Percentiles rank a stretch among this genome's conserved stretches.
These are phyloP conservation scores for Eidolon dupreanum DNA, from an alignment of 2,797 vertebrate species.

Conservation along the genomic window DNA sequence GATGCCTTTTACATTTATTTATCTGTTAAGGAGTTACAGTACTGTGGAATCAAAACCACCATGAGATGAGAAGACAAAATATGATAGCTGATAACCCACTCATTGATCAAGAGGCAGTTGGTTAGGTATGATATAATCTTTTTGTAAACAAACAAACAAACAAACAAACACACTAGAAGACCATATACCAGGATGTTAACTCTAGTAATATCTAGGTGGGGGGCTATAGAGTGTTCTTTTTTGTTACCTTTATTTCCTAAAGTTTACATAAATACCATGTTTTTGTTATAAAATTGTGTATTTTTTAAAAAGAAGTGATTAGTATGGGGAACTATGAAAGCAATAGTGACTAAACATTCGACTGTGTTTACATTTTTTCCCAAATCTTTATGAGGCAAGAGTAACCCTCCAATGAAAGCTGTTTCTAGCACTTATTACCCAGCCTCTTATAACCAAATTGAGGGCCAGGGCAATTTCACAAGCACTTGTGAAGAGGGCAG, in stretches of 20 bases:
- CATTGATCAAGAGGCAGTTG: conserved; percentile 7
- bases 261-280: not conserved
- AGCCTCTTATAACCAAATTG: conserved; percentile 26
- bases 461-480: conserved; percentile 40
- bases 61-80: not conserved
- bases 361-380: not conserved
- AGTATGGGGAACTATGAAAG: not conserved
- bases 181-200: not conserved
- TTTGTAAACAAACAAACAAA: not conserved
- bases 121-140: not conserved
- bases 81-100: not conserved
- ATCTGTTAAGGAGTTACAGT: not conserved
- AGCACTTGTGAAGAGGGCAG: not conserved
- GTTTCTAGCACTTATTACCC: conserved; percentile 30
- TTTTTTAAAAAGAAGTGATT: not conserved
- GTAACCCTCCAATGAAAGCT: not conserved
- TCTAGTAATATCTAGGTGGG: not conserved
- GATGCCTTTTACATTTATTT: not conserved
- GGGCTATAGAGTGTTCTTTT: not conserved
- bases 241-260: not conserved
- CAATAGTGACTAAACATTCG: not conserved
- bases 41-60: not conserved
- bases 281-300: not conserved
- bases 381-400: not conserved
- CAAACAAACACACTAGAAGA: not conserved